phyloP scores from a whole-genome alignment of 2,888 invertebrate genomes.

The Nemotelus pantherinus region DNA sequence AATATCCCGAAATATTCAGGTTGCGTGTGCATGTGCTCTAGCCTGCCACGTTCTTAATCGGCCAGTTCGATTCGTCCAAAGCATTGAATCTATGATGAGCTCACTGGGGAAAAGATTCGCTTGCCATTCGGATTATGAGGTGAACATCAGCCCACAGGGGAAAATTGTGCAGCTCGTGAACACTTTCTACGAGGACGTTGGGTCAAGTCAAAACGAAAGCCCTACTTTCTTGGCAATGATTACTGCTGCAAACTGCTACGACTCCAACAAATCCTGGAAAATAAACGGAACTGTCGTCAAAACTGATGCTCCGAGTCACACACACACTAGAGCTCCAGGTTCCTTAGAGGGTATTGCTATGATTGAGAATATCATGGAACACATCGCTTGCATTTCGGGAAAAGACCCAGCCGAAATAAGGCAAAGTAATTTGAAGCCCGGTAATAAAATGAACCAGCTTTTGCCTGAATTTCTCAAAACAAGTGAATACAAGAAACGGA shows the following conservation, averaged over 20 bases:
- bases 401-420: slow-evolving; percentile 71
- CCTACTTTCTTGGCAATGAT: slow-evolving; percentile 58
- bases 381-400: slow-evolving; percentile 69
- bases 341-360: slow-evolving; percentile 72
- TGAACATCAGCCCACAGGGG: slow-evolving; percentile 71
- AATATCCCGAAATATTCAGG: slow-evolving; percentile 69
- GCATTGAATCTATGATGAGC: slow-evolving; percentile 78
- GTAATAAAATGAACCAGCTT: slow-evolving; percentile 65
- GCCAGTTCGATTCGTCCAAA: slow-evolving; percentile 77
- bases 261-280: slow-evolving; percentile 72
- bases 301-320: slow-evolving; percentile 75
- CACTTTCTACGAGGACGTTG: slow-evolving; percentile 68
- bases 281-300: slow-evolving; percentile 72
- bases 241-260: slow-evolving; percentile 71
- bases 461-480: slow-evolving; percentile 67
- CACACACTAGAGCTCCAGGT: slow-evolving; percentile 71
- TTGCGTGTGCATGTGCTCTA: slow-evolving; percentile 73
- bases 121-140: slow-evolving; percentile 72
- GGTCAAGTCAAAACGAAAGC: slow-evolving; percentile 68
- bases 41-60: slow-evolving; percentile 61
- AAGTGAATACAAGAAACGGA: slow-evolving; percentile 69
- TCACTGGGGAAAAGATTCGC: slow-evolving; percentile 75
- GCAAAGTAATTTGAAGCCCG: slow-evolving; percentile 66
- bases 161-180: slow-evolving; percentile 73
- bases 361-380: slow-evolving; percentile 74